Evolutionary conservation across 1,140 invertebrate genomes (phyloP), one percentile per base, ranked within the genome.

Genomic region (Micrasema longulum): DNA sequence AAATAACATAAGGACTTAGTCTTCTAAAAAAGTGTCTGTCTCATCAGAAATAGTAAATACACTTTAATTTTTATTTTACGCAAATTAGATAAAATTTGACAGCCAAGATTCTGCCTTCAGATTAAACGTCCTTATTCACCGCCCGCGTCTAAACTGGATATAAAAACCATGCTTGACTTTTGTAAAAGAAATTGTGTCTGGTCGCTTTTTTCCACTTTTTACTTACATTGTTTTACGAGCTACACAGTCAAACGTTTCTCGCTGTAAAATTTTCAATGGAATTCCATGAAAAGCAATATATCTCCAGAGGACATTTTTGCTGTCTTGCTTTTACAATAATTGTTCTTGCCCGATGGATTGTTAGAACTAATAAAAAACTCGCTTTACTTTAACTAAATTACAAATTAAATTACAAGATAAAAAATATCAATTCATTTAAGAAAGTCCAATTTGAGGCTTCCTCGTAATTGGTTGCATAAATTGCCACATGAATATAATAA

Each of bases 121-220:
- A 55, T 55, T 36, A 55, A 26, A 55, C n/a, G 22, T 23, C 20
- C 16, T 55, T 55, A 55, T 55, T 31, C 52, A 31, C 23, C 14
- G 12, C 14, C 1, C 36, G 55, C 16, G 1, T 35, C 14, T 31
- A 43, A 38, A 22, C 14, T 2, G 36, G 36, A 60, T 43, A 60
- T 43, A 43, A 60, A 60, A 60, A 22, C 55, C 16, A 36, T n/a
- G 31, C 35, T 60, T 10, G 18, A 60, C 35, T 60, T 53, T n/a
- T 43, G 18, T n/a, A 60, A 60, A 60, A 60, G 55, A 60, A 60
- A 60, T 60, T 60, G 55, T 60, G 55, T 60, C 55, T 60, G 55
- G 16, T 2, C 10, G 12, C 2, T 41, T 41, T 36, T 60, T 60
- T n/a, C n/a, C n/a, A n/a, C n/a, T 31, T 31, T 31, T 31, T 31